Evolutionary conservation across 1,140 invertebrate species (phyloP), one percentile per base, ranked within the genome.

Genomic region (Heliconius himera): DNA sequence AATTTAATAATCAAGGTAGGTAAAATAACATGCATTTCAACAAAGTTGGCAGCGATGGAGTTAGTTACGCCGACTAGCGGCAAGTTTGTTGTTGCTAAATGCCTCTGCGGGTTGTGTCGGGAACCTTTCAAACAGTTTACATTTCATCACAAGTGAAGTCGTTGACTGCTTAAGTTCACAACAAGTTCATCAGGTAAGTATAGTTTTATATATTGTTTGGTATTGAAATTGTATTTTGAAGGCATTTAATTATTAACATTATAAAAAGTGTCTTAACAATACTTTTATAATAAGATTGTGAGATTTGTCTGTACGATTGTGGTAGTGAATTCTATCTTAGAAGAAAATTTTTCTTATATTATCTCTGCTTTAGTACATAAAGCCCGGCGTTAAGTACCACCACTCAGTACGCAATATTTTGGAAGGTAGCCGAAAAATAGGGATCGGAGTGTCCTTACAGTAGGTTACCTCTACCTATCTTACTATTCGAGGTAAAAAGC

Each of bases 121-220:
- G 60, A 66, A 66, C 60, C 22, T 66, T 76, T 76, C 20, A 76
- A 76, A 76, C 74, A 76, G 66, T 66, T 54, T 66, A 76, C 74
- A 66, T 66, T 66, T 66, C 60, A 66, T 66, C 60, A 29, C 60
- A 29, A 66, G 60, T n/a, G 60, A 29, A 66, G 60, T 66, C 60
- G 26, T 66, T 66, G 60, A 66, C 60, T 66, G 60, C 26, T 66
- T 26, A 26, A 66, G 60, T 76, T 60, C 77, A 80, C n/a, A n/a
- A n/a, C n/a, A n/a, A n/a, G n/a, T 6, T 36, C 72, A 70, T 36
- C 3, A 11, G 81, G 56, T 29, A 16, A 26, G 22, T 3, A 66
- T 66, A 66, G 56, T 16, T 66, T 66, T 29, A 26, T 29, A 29
- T 56, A 56, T 1, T 56, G 20, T 9, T 56, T 20, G 8, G 20